These are phyloP conservation scores for Synanthedon tipuliformis DNA, from an alignment of 2,888 invertebrate species.

Conservation along the genomic window DNA sequence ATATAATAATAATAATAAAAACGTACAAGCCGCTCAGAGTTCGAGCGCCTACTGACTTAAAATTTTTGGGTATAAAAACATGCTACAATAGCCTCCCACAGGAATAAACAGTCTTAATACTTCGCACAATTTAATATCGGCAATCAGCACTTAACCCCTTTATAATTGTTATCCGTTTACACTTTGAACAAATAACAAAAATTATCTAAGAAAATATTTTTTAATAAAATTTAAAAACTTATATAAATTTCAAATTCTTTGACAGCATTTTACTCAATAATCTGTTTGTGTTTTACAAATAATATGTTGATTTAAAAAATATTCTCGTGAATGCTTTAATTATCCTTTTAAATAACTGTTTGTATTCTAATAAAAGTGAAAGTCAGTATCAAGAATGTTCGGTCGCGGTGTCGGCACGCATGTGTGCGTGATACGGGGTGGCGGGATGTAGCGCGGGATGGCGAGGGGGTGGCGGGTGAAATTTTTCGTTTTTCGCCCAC, in stretches of 20 bases:
- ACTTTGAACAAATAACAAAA: no score
- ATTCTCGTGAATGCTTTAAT: no score
- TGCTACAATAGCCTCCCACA: conserved; percentile 65
- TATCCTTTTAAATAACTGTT: no score
- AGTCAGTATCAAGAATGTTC: conserved; percentile 35
- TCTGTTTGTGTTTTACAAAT: no score
- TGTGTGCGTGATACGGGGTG: conserved; percentile 57
- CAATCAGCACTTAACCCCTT: no score
- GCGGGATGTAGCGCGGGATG: conserved; percentile 22
- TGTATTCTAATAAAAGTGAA: conserved; percentile 20
- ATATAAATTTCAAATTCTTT: no score
- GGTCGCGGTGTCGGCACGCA: conserved; percentile 21
- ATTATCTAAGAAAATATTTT: no score
- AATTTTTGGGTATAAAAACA: conserved; percentile 72
- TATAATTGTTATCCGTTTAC: no score
- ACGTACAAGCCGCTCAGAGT: conserved; percentile 67
- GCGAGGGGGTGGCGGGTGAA: conserved; percentile 43
- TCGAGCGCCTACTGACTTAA: conserved; percentile 71
- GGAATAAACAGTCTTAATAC: conserved; percentile 49
- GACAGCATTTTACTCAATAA: no score
- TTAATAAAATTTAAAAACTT: no score
- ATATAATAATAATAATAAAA: conserved; percentile 70
- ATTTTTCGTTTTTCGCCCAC: conserved; percentile 71
- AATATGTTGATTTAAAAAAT: no score
- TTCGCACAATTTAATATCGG: conserved; percentile 12